Evolutionary conservation across 2,113 vertebrate species (phyloP).

Genomic region (Notothenia rossii): DNA sequence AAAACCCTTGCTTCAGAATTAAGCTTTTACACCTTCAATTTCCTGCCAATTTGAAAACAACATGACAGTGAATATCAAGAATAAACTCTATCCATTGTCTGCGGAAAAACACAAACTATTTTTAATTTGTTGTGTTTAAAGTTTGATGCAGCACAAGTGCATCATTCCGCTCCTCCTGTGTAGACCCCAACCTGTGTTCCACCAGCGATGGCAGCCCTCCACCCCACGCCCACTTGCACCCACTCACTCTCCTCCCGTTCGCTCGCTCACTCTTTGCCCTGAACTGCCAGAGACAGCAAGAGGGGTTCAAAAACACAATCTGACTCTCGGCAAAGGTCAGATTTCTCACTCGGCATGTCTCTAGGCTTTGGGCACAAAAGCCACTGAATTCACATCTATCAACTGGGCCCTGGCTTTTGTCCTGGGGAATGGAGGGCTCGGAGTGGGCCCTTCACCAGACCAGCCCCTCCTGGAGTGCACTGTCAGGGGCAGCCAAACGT

Average conservation of each 20-base stretch:
- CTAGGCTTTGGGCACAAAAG: constrained; percentile 81
- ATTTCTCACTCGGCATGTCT: constrained; percentile 80
- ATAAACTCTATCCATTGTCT: constrained; percentile 60
- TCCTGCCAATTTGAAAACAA: constrained; percentile 83
- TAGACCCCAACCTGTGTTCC: constrained; percentile 57
- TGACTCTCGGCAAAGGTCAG: constrained; percentile 78
- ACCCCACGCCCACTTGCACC: constrained; percentile 46
- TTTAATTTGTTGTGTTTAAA: constrained; percentile 69
- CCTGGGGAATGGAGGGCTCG: constrained; percentile 75
- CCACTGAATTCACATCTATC: constrained; percentile 88
- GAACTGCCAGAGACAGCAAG: constrained; percentile 77
- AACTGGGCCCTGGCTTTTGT: constrained; percentile 84
- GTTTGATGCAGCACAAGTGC: constrained; percentile 49
- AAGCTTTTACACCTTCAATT: constrained; percentile 83
- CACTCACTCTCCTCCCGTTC: constrained; percentile 51
- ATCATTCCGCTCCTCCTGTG: constrained; percentile 14
- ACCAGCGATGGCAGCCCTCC: constrained; percentile 49
- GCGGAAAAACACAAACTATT: constrained; percentile 67
- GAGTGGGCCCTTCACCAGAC: constrained; percentile 84
- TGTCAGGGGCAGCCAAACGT: constrained; percentile 86
- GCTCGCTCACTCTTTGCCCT: constrained; percentile 73
- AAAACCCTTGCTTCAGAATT: constrained; percentile 78
- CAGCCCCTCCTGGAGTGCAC: constrained; percentile 85
- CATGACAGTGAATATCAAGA: constrained; percentile 73
- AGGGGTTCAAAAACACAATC: constrained; percentile 87